Percentiles rank a stretch among this genome's conserved stretches.
Conservation (phyloP, 2,797 vertebrate genomes). For the Momotus momota region DNA sequence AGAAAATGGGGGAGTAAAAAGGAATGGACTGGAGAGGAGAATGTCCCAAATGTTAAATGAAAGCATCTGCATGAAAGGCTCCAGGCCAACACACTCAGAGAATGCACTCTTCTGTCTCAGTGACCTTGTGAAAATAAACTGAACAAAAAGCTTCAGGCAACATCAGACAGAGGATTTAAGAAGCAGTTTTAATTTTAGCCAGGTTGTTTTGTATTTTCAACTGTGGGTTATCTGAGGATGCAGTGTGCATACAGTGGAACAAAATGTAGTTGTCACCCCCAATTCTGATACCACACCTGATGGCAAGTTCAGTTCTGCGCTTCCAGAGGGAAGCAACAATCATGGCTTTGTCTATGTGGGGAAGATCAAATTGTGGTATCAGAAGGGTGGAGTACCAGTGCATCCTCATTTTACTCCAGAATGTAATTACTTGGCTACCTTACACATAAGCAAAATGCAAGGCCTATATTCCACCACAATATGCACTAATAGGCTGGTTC, state of each 20-base stretch:
- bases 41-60: neutral
- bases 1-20: neutral
- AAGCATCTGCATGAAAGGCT: conserved; percentile 30
- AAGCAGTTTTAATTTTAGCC: conserved; percentile 75
- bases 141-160: conserved; percentile 60
- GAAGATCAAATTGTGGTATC: neutral
- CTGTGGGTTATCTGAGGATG: conserved; percentile 57
- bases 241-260: conserved; percentile 23
- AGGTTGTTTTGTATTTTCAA: conserved; percentile 62
- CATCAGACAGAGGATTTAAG: conserved; percentile 67
- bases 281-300: neutral
- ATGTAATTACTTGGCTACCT: neutral
- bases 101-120: conserved; percentile 50
- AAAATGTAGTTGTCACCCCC: neutral
- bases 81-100: conserved; percentile 22
- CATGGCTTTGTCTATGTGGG: neutral
- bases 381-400: neutral
- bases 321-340: neutral
- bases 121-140: conserved; percentile 53
- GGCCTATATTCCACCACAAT: neutral
- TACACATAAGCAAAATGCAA: neutral
- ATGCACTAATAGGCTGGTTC: neutral
- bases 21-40: neutral
- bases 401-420: neutral
- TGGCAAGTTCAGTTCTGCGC: neutral